phyloP scores from a whole-genome alignment of 2,797 vertebrate species.

The Hoplostethus atlanticus region DNA sequence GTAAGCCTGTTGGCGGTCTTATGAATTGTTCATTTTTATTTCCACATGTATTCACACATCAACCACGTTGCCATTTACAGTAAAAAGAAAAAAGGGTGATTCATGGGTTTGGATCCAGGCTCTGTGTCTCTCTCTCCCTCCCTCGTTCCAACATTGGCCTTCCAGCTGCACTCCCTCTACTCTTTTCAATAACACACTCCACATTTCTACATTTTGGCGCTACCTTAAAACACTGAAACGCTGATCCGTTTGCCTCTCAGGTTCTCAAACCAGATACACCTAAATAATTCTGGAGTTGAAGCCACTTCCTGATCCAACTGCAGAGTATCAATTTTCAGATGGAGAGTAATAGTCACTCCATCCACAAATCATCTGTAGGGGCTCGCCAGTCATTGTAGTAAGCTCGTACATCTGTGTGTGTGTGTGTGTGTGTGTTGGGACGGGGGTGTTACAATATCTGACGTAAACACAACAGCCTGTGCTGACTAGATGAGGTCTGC shows the following conservation, averaged over 20 bases:
- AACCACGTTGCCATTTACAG: background rate
- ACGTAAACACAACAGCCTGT: slow-evolving; percentile 62
- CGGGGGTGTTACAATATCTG: slow-evolving; percentile 13
- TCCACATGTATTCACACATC: background rate
- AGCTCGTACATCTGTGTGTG: background rate
- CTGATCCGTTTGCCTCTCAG: slow-evolving; percentile 23
- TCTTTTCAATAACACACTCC: background rate
- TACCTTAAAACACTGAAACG: slow-evolving; percentile 18
- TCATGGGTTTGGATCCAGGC: background rate
- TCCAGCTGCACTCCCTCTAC: slow-evolving; percentile 3
- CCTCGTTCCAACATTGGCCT: slow-evolving; percentile 14
- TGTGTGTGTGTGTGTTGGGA: background rate
- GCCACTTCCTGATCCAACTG: slow-evolving; percentile 20
- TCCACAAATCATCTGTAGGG: slow-evolving; percentile 2
- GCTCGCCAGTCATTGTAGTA: slow-evolving; percentile 7
- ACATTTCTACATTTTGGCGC: background rate
- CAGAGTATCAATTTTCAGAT: slow-evolving; percentile 35
- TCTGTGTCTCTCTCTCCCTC: background rate
- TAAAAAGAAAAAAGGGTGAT: background rate
- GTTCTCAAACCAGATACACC: slow-evolving; percentile 25
- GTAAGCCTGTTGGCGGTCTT: too few relatives aligned
- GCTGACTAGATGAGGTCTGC: slow-evolving; percentile 50
- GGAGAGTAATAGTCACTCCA: background rate
- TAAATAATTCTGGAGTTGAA: slow-evolving; percentile 34
- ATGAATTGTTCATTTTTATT: background rate